Conservation (phyloP, 2,797 vertebrate genomes). For the Orientallactaga sibirica region DNA sequence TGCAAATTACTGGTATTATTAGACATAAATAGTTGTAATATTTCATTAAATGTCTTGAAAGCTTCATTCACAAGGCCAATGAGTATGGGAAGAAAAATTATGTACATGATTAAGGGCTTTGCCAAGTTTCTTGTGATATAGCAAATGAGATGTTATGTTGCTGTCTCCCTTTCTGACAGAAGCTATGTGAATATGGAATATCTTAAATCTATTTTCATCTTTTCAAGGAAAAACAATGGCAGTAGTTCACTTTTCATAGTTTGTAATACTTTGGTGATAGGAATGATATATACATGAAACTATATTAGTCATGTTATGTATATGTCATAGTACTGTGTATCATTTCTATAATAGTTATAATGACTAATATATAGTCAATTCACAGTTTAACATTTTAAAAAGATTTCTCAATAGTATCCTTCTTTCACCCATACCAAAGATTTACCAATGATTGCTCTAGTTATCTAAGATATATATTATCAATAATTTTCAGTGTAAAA, state of each 20-base stretch:
- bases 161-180: background rate
- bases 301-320: background rate
- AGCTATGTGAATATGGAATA: background rate
- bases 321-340: background rate
- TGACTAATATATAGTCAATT: background rate
- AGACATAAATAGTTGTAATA: background rate
- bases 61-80: background rate
- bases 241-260: background rate
- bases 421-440: background rate
- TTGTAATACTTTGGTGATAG: background rate
- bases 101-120: background rate
- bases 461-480: background rate
- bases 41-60: background rate
- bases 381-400: conserved; percentile 21
- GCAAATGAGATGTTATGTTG: background rate
- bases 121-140: background rate
- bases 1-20: background rate
- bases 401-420: background rate
- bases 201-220: background rate
- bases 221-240: background rate
- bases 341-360: background rate
- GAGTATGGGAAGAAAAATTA: too few relatives aligned
- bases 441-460: background rate
- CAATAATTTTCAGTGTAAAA: background rate
- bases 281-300: background rate